Evolutionary conservation across 2,797 vertebrate genomes (phyloP).

Genomic region (Sebastes hubbsi): DNA sequence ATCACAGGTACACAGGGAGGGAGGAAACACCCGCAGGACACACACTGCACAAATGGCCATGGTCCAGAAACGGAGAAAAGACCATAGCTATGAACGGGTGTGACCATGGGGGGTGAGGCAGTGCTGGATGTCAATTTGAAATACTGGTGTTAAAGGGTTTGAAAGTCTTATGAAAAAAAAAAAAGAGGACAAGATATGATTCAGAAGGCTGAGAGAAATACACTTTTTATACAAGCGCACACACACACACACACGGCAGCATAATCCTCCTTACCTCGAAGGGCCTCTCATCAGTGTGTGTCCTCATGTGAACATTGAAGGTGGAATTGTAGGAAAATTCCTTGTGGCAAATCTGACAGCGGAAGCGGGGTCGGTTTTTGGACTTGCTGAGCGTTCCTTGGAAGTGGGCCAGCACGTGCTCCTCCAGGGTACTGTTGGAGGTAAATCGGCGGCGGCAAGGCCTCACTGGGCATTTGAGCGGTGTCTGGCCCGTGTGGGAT

Average conservation of each 20-base stretch:
- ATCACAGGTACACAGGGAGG: conserved; percentile 79
- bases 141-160: conserved; percentile 19
- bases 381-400: conserved; percentile 74
- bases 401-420: conserved; percentile 83
- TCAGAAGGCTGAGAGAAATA: conserved; percentile 5
- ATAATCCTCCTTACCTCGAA: conserved; percentile 77
- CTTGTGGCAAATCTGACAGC: conserved; percentile 82
- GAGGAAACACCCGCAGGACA: conserved; percentile 74
- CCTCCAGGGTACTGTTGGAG: conserved; percentile 78
- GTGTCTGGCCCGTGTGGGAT: conserved; percentile 86
- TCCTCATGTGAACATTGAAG: conserved; percentile 85
- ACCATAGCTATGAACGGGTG: conserved; percentile 20
- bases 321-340: conserved; percentile 86
- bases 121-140: conserved; percentile 34
- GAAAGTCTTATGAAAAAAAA: background rate
- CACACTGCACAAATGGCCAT: conserved; percentile 63
- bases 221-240: background rate
- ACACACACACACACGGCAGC: background rate
- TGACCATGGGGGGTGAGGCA: conserved; percentile 7
- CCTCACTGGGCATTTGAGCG: conserved; percentile 83
- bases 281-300: conserved; percentile 85
- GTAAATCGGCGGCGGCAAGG: conserved; percentile 85
- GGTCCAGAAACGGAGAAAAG: conserved; percentile 39
- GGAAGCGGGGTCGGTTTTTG: conserved; percentile 77
- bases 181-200: background rate